Conservation (phyloP, 2,797 vertebrate species). For the Tolypeutes matacus region DNA sequence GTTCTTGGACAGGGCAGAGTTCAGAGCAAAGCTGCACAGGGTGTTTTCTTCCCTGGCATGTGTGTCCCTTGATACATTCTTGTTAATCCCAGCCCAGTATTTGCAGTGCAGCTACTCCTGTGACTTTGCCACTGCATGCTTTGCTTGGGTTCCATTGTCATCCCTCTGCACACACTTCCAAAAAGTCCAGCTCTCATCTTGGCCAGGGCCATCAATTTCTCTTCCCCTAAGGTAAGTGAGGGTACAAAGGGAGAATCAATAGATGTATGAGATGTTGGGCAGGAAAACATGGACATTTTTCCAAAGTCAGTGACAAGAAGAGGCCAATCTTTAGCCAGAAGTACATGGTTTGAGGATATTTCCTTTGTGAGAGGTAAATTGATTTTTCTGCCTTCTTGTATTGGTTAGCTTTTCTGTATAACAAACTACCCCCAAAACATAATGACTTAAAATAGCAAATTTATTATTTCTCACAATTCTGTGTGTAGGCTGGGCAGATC, state of each 20-base stretch:
- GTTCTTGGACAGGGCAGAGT: slow-evolving; percentile 37
- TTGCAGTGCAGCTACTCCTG: not conserved
- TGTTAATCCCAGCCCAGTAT: not conserved
- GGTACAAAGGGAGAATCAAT: slow-evolving; percentile 24
- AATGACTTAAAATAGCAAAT: slow-evolving; percentile 2
- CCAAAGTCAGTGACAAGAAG: not conserved
- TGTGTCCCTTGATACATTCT: not conserved
- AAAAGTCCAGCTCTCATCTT: not conserved
- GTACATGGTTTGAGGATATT: not conserved
- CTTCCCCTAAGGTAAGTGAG: not conserved
- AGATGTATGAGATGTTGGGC: not conserved
- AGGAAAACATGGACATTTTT: not conserved
- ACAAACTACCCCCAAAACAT: not conserved
- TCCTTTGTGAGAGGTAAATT: not conserved
- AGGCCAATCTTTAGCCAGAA: not conserved
- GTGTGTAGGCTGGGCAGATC: not conserved
- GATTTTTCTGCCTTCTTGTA: slow-evolving; percentile 34
- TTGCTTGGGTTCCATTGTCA: not conserved
- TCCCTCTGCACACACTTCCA: not conserved
- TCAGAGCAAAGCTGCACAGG: not conserved
- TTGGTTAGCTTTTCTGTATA: slow-evolving; percentile 53
- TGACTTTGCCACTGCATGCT: not conserved
- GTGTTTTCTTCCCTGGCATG: not conserved
- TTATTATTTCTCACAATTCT: not conserved
- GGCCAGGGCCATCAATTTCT: not conserved